These are phyloP conservation scores for Mormyrops attenuatus DNA, from an alignment of 2,797 vertebrate genomes.

Conservation along the genomic window DNA sequence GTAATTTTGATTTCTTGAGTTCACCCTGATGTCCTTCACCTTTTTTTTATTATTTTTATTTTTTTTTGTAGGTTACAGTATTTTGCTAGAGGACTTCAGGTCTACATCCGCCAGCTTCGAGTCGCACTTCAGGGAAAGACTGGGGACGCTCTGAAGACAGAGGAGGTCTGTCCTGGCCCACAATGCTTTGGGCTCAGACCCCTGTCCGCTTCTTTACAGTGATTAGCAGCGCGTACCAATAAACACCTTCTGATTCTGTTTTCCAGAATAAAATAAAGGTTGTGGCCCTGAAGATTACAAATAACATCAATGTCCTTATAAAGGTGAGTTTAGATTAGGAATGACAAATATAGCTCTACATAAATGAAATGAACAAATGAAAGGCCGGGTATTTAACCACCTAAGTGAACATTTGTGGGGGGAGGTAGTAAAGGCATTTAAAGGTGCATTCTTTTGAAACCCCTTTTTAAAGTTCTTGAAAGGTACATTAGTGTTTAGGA, in stretches of 20 bases:
- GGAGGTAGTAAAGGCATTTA: neutral
- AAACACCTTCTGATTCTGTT: constrained; percentile 20
- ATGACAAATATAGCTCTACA: neutral
- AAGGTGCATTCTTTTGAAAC: neutral
- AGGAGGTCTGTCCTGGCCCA: constrained; percentile 68
- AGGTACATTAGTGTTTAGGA: neutral
- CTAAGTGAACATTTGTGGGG: neutral
- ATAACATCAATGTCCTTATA: constrained; percentile 97
- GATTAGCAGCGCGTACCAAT: neutral
- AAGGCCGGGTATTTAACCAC: neutral
- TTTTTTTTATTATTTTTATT: neutral
- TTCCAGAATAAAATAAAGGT: constrained; percentile 98
- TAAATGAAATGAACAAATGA: neutral
- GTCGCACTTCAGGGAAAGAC: constrained; percentile 95
- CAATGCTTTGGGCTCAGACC: neutral
- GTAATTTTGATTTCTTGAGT: neutral
- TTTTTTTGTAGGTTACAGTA: constrained; percentile 79
- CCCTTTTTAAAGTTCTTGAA: neutral
- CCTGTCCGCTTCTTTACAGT: neutral
- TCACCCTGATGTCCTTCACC: neutral
- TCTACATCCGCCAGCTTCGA: constrained; percentile 92
- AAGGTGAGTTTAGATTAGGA: constrained; percentile 67
- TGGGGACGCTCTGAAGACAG: constrained; percentile 93
- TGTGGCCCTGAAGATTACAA: constrained; percentile 97
- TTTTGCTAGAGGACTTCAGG: constrained; percentile 92